Evolutionary conservation across 2,888 invertebrate species (phyloP).

Genomic region (Neelides folsomi): DNA sequence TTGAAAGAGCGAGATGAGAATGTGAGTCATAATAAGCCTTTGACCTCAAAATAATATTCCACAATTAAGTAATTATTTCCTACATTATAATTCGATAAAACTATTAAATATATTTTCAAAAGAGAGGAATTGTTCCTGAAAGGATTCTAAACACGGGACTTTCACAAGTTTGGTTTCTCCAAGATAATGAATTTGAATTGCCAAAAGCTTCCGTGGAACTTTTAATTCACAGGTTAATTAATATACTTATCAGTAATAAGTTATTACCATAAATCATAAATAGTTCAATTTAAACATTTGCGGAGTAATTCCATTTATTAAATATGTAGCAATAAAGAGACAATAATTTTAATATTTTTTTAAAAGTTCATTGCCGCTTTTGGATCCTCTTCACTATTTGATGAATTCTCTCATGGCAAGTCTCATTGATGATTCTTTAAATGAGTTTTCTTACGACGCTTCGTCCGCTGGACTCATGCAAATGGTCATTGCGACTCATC

Average conservation of each 20-base stretch:
- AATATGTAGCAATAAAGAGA: no score
- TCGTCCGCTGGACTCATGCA: slow-evolving; percentile 84
- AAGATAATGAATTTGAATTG: slow-evolving; percentile 76
- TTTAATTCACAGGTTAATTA: slow-evolving; percentile 64
- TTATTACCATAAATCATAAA: no score
- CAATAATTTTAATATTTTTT: no score
- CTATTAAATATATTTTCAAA: slow-evolving; percentile 3
- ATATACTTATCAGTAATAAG: no score
- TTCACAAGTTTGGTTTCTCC: slow-evolving; percentile 82
- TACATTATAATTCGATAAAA: slow-evolving; percentile 9
- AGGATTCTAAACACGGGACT: slow-evolving; percentile 67
- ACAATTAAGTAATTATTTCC: neutral
- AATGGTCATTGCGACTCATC: slow-evolving; percentile 60
- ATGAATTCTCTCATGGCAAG: slow-evolving; percentile 70
- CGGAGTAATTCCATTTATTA: no score
- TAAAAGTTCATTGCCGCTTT: slow-evolving; percentile 53
- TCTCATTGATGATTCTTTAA: slow-evolving; percentile 70
- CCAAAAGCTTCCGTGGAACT: slow-evolving; percentile 75
- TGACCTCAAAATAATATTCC: slow-evolving; percentile 28
- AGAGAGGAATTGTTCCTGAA: slow-evolving; percentile 41
- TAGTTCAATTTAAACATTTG: neutral
- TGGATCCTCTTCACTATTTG: slow-evolving; percentile 70
- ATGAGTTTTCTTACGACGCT: slow-evolving; percentile 85
- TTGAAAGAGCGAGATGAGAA: slow-evolving; percentile 51
- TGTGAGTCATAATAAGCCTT: no score